These are phyloP conservation scores for Ceuthmochares aereus DNA, from an alignment of 2,113 vertebrate genomes.

Conservation along the genomic window DNA sequence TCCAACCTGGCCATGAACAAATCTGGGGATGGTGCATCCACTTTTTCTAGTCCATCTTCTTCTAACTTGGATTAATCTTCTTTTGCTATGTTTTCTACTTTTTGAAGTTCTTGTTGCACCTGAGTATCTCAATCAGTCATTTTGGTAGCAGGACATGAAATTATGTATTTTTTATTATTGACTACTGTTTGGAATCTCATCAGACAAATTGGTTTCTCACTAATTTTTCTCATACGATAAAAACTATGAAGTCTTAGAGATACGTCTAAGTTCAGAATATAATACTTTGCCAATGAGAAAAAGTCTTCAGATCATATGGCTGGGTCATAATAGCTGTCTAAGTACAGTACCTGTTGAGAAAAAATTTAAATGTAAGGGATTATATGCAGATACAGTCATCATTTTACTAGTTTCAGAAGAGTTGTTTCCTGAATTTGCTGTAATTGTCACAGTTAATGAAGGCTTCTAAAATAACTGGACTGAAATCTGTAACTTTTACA, in stretches of 20 bases:
- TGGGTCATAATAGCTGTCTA: neutral
- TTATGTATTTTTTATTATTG: neutral
- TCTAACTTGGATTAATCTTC: neutral
- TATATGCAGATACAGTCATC: neutral
- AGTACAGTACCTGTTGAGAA: neutral
- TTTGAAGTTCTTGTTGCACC: neutral
- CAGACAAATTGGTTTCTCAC: neutral
- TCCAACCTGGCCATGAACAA: too few species aligned
- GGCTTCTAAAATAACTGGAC: conserved; percentile 15
- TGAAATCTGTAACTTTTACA: conserved; percentile 37
- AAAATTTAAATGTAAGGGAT: neutral
- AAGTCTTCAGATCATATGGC: neutral
- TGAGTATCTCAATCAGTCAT: neutral
- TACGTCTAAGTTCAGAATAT: neutral
- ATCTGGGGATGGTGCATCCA: too few species aligned
- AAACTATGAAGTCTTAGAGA: neutral
- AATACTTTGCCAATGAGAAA: neutral
- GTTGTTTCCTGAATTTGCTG: conserved; percentile 7
- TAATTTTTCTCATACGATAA: neutral
- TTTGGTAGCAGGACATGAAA: neutral
- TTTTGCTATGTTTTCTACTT: neutral
- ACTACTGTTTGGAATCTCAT: neutral
- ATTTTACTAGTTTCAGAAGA: neutral
- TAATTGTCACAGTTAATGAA: conserved; percentile 33
- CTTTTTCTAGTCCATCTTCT: neutral